phyloP scores from a whole-genome alignment of 2,113 vertebrate genomes.

The Bothrops jararaca region DNA sequence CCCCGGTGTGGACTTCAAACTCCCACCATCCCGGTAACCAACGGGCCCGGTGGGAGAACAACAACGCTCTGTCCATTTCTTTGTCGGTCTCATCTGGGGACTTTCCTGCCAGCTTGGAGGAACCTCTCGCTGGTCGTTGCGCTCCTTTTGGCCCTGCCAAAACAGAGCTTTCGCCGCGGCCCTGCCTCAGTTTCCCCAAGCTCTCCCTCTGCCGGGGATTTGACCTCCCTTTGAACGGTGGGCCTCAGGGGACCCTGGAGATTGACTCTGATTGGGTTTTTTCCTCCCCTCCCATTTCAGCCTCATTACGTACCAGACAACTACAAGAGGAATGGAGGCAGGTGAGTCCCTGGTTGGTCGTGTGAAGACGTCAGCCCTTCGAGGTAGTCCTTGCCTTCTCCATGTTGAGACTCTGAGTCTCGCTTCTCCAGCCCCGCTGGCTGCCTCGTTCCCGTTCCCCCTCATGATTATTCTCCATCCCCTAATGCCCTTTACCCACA shows the following conservation, averaged over 20 bases:
- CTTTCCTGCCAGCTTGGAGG: not conserved
- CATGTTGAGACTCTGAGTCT: not conserved
- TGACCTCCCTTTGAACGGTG: not conserved
- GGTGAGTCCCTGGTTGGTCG: slow-evolving; percentile 66
- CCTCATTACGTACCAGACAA: slow-evolving; percentile 98
- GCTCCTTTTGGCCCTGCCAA: fast-evolving
- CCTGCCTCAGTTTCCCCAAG: not conserved
- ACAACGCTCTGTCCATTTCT: too few species aligned
- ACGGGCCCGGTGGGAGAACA: too few species aligned
- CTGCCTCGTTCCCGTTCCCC: too few species aligned
- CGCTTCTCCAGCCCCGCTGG: too few species aligned
- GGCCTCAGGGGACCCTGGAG: too few species aligned
- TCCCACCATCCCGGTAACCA: too few species aligned
- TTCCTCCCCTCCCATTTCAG: slow-evolving; percentile 60
- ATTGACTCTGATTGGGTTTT: slow-evolving; percentile 10
- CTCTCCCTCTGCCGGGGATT: too few species aligned
- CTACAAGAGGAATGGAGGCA: slow-evolving; percentile 96
- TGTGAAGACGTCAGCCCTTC: not conserved
- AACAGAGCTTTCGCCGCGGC: not conserved
- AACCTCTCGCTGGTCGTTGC: not conserved
- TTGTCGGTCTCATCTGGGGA: too few species aligned
- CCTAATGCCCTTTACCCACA: too few species aligned
- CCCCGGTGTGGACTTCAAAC: too few species aligned
- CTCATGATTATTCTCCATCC: too few species aligned
- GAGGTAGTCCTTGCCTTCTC: not conserved